Conservation (phyloP, 2,113 vertebrate species). For the Hippotragus niger region DNA sequence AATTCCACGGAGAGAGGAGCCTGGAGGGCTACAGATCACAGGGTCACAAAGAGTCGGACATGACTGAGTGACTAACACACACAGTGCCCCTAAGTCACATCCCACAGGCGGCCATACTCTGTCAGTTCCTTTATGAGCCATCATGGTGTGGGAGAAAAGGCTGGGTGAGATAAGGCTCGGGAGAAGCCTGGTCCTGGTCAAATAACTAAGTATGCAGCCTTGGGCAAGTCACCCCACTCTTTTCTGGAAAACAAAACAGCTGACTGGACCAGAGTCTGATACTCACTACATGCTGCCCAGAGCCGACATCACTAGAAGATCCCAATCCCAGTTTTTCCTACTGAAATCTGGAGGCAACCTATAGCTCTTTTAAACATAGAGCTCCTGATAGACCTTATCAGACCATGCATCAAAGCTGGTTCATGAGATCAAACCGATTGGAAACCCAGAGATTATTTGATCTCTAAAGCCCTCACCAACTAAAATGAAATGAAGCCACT, state of each 20-base stretch:
- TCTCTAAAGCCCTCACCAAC: not conserved
- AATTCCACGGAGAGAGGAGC: not conserved
- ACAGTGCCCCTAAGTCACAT: not conserved
- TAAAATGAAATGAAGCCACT: slow-evolving; percentile 1
- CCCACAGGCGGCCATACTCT: not conserved
- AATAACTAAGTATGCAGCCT: not conserved
- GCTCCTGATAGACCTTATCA: not conserved
- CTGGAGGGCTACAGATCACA: not conserved
- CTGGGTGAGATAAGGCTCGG: not conserved
- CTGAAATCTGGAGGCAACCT: not conserved
- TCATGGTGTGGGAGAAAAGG: not conserved
- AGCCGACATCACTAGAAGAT: not conserved
- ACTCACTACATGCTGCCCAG: not conserved
- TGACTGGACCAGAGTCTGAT: not conserved
- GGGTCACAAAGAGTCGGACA: not conserved
- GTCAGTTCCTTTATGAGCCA: not conserved
- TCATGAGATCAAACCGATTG: not conserved
- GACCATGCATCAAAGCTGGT: not conserved
- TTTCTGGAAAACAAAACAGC: not conserved
- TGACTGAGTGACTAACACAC: not conserved
- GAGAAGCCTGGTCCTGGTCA: not conserved
- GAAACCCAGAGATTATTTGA: not conserved
- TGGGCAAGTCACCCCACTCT: not conserved
- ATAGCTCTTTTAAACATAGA: not conserved
- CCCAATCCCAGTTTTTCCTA: not conserved